A percentile compares a stretch with the other conserved stretches of the same genome.
Evolutionary conservation across 2,797 vertebrate genomes (phyloP).

Genomic region (Calcarius lapponicus): DNA sequence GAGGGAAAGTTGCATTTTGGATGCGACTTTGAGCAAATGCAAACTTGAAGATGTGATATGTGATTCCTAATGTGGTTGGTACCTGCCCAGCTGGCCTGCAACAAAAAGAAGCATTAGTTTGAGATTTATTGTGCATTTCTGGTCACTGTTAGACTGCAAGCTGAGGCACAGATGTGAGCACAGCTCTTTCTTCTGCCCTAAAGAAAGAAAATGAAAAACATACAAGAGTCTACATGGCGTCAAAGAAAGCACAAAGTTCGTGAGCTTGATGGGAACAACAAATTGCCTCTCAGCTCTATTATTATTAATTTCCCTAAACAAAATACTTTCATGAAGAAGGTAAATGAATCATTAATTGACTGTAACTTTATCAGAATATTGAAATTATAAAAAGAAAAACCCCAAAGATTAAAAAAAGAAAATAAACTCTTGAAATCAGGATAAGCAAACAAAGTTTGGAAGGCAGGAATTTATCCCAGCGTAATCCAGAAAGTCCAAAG

Average conservation of each 20-base stretch:
- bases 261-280: not conserved
- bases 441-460: not conserved
- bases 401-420: not conserved
- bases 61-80: not conserved
- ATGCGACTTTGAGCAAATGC: not conserved
- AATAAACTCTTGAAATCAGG: not conserved
- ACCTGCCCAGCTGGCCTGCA: not conserved
- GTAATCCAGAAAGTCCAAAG: not conserved
- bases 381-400: not conserved
- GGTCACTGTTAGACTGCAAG: not conserved
- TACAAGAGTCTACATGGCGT: not conserved
- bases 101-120: not conserved
- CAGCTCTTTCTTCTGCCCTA: not conserved
- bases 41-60: not conserved
- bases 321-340: not conserved
- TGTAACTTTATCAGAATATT: not conserved
- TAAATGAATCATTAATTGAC: not conserved
- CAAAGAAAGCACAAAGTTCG: conserved; percentile 27
- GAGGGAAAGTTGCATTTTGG: not conserved
- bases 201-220: conserved; percentile 30
- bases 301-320: conserved; percentile 6
- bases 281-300: not conserved
- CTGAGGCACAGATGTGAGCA: not conserved
- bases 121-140: not conserved
- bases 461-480: not conserved